These are phyloP conservation scores for Nixonia krombeini DNA, from an alignment of 1,140 invertebrate species.

Conservation along the genomic window DNA sequence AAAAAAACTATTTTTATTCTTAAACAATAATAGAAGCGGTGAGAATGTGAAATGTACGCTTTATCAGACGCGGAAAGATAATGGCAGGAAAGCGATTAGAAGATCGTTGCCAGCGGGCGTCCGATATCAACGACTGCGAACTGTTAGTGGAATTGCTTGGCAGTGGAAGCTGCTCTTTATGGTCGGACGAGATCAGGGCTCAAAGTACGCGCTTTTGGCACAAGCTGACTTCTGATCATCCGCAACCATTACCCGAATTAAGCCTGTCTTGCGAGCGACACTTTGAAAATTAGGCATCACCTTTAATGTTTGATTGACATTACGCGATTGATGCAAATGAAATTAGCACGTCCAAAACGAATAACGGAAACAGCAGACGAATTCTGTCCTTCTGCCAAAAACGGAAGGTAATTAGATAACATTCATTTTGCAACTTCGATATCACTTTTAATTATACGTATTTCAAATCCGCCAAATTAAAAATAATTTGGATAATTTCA, in stretches of 20 bases:
- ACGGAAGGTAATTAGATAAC: too few species aligned
- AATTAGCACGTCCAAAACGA: too few species aligned
- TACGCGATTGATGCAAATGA: too few species aligned
- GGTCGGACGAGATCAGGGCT: constrained; percentile 27
- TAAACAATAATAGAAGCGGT: constrained; percentile 13
- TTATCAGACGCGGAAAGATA: constrained; percentile 9
- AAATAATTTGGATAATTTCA: too few species aligned
- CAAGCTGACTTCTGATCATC: constrained; percentile 16
- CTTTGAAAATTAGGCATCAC: constrained; percentile 19
- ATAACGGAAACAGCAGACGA: too few species aligned
- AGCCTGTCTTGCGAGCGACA: constrained; percentile 17
- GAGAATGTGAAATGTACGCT: too few species aligned
- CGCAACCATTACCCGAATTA: constrained; percentile 37
- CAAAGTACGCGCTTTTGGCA: constrained; percentile 31
- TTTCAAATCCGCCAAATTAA: too few species aligned
- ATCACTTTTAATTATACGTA: too few species aligned
- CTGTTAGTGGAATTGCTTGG: constrained; percentile 37
- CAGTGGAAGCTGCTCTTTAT: constrained; percentile 36
- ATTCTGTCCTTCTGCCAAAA: too few species aligned
- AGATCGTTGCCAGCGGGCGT: constrained; percentile 18
- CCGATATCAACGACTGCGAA: constrained; percentile 13
- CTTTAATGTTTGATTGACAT: constrained; percentile 19
- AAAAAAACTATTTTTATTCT: not conserved
- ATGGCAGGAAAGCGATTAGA: constrained; percentile 22
- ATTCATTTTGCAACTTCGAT: too few species aligned